Evolutionary conservation across 1,140 invertebrate genomes (phyloP).

Genomic region (Stegodyphus mimosarum): DNA sequence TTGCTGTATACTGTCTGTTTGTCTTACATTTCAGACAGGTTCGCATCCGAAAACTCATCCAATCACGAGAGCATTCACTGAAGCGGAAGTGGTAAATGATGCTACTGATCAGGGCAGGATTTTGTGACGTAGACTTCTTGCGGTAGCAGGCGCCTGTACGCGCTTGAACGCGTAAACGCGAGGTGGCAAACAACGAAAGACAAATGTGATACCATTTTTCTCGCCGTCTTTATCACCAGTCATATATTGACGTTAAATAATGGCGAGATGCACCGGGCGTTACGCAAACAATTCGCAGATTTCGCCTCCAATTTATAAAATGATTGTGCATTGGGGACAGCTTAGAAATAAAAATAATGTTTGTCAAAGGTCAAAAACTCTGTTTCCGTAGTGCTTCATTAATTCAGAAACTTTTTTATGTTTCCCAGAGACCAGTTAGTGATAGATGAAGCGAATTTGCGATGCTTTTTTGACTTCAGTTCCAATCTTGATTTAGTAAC

Average conservation of each 20-base stretch:
- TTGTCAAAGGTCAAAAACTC: not conserved
- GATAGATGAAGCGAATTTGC: not conserved
- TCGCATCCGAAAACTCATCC: too few species aligned
- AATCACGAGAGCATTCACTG: not conserved
- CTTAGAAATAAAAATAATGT: not conserved
- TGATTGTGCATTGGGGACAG: not conserved
- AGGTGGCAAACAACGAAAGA: not conserved
- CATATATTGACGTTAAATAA: slow-evolving; percentile 12
- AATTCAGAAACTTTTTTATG: not conserved
- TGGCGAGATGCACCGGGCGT: not conserved
- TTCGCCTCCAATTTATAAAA: slow-evolving; percentile 11
- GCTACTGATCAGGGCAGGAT: not conserved
- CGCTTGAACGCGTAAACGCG: not conserved
- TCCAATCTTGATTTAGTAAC: too few species aligned
- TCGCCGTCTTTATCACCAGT: slow-evolving; percentile 5
- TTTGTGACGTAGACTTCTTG: not conserved
- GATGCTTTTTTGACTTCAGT: not conserved
- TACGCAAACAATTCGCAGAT: slow-evolving; percentile 18
- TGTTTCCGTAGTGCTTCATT: not conserved
- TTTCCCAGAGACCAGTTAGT: not conserved
- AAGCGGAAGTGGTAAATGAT: not conserved
- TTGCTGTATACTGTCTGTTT: too few species aligned
- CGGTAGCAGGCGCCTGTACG: not conserved
- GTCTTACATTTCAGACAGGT: too few species aligned
- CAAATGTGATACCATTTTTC: not conserved